Percentiles rank a stretch among this genome's conserved stretches.
These are phyloP conservation scores for Gastracanthus pulcherrimus DNA, from an alignment of 2,888 invertebrate species.

Conservation along the genomic window DNA sequence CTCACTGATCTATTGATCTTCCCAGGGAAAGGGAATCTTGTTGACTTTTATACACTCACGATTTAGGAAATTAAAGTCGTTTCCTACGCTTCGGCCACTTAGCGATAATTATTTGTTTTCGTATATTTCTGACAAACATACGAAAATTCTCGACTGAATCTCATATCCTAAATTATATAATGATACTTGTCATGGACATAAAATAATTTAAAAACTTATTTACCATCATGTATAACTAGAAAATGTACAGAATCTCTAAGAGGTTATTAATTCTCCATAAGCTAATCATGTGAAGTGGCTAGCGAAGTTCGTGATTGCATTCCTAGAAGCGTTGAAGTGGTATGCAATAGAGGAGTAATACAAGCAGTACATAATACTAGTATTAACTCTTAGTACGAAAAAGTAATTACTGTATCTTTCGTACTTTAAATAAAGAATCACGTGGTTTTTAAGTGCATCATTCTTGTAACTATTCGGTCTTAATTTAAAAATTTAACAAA, in stretches of 20 bases:
- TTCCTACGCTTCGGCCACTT: neutral
- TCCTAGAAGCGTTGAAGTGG: constrained; percentile 63
- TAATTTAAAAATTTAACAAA: too few relatives aligned
- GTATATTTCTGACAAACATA: too few relatives aligned
- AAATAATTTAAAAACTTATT: neutral
- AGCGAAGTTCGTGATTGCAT: constrained; percentile 68
- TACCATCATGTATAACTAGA: constrained; percentile 5
- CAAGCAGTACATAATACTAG: too few relatives aligned
- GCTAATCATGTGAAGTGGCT: constrained; percentile 55
- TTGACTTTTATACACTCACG: neutral
- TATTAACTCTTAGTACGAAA: too few relatives aligned
- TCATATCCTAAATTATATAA: neutral
- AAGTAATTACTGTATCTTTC: too few relatives aligned
- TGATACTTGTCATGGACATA: neutral
- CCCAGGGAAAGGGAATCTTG: neutral
- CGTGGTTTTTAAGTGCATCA: too few relatives aligned
- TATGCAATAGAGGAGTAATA: constrained; percentile 49
- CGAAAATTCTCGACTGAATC: too few relatives aligned
- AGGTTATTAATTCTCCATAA: neutral
- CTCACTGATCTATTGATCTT: constrained; percentile 37
- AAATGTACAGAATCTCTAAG: constrained; percentile 15
- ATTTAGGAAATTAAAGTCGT: neutral
- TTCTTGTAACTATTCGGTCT: too few relatives aligned
- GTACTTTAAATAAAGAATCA: too few relatives aligned
- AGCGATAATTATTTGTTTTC: too few relatives aligned